A percentile compares a stretch with the other conserved stretches of the same genome.
Evolutionary conservation across 2,113 vertebrate species (phyloP).

Genomic region (Camelus dromedarius): DNA sequence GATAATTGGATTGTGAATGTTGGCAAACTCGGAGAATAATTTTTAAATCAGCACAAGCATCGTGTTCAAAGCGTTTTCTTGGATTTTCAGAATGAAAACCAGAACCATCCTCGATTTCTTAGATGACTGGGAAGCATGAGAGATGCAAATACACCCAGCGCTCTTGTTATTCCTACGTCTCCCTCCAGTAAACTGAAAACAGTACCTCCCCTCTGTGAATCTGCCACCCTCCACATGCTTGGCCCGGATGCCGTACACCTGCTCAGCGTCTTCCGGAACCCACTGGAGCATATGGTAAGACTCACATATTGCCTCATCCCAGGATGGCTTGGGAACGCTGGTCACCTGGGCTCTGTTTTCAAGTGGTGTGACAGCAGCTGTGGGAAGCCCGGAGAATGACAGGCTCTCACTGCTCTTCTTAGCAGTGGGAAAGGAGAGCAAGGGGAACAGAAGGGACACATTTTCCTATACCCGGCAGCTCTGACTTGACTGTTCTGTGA

Average conservation of each 20-base stretch:
- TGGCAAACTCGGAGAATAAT: slow-evolving; percentile 62
- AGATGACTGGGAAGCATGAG: not conserved
- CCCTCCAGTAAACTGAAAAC: slow-evolving; percentile 72
- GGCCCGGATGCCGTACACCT: slow-evolving; percentile 86
- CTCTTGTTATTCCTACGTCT: slow-evolving; percentile 46
- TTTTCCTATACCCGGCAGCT: slow-evolving; percentile 80
- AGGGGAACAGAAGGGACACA: slow-evolving; percentile 78
- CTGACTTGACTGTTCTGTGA: slow-evolving; percentile 36
- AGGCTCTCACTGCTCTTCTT: slow-evolving; percentile 81
- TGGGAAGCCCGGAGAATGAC: slow-evolving; percentile 86
- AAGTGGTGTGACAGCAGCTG: slow-evolving; percentile 88
- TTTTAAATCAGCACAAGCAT: slow-evolving; percentile 64
- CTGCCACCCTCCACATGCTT: slow-evolving; percentile 85
- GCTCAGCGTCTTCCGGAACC: slow-evolving; percentile 86
- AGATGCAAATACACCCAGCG: not conserved
- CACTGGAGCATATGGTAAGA: slow-evolving; percentile 86
- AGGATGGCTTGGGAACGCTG: slow-evolving; percentile 79
- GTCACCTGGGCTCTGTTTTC: slow-evolving; percentile 89
- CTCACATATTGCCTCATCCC: slow-evolving; percentile 84
- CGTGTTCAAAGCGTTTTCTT: slow-evolving; percentile 68
- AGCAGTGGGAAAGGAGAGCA: slow-evolving; percentile 73
- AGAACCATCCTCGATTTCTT: slow-evolving; percentile 50
- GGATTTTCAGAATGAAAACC: slow-evolving; percentile 74
- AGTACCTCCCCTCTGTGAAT: slow-evolving; percentile 73
- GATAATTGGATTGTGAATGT: slow-evolving; percentile 75